Base-by-base conservation (phyloP, 1,140 invertebrate species). In the Drosophila pruinosa region DNA sequence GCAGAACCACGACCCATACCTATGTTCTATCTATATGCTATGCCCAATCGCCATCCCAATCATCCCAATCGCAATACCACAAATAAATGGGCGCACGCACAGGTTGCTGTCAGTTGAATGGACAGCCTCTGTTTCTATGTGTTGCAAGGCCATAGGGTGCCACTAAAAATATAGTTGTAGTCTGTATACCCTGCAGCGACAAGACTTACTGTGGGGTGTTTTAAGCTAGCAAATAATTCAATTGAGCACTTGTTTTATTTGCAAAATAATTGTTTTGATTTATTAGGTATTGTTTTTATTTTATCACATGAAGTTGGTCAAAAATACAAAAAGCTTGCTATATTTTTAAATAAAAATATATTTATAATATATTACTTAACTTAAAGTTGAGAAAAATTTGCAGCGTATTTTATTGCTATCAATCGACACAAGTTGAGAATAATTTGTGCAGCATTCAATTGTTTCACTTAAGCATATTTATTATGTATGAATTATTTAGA, bases 11-110 rank as follows among this genome's bases (percentile, higher is more conserved):
- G 17, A 31, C 54, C 17, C 56, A 31, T 12, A 19, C 45, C 45
- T n/a, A n/a, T n/a, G n/a, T n/a, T 22, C 12, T 1, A 48, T 26
- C n/a, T n/a, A 19, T 10, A 38, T 54, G 8, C 43, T 28, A 59
- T 22, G 17, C 14, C 26, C 45, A 61, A 61, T 36, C 57, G 36
- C 47, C 41, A 53, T 39, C 43, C 54, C 22, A 67, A 48, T 38
- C 43, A 54, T 50, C 54, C 54, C 22, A 58, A 45, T 41, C 36
- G n/a, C 57, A 61, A 63, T 47, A 59, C 28, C 48, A 45, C 31
- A 19, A 69, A 69, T 26, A 24, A 64, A 70, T 56, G 68, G 53
- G 38, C 69, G 28, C 69, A 72, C 47, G 70, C 70, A 68, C 70
- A 72, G 70, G 70, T 72, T 72, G 64, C 34, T 68, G 22, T 57